A percentile compares a stretch with the other conserved stretches of the same genome.
Conservation (phyloP, 1,140 invertebrate species). For the Drosophila aff. region DNA sequence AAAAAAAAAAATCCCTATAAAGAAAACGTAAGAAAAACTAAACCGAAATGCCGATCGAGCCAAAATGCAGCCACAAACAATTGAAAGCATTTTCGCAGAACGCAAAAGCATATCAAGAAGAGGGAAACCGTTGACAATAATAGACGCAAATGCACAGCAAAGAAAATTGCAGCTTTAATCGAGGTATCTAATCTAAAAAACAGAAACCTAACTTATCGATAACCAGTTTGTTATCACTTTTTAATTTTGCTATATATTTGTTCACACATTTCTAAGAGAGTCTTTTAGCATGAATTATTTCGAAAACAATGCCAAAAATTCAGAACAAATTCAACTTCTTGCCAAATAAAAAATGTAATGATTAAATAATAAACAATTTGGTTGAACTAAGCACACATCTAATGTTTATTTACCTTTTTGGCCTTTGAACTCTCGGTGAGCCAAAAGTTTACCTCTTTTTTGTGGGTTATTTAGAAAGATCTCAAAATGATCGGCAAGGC, state of each 20-base stretch:
- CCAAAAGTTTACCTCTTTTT: constrained; percentile 3
- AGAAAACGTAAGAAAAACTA: constrained; percentile 14
- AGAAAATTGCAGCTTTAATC: not conserved
- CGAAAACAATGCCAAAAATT: no score
- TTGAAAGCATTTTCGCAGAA: constrained; percentile 69
- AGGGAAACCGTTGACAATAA: constrained; percentile 36
- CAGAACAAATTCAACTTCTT: not conserved
- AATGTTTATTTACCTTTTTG: constrained; percentile 1
- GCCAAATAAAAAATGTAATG: not conserved
- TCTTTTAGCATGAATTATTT: no score
- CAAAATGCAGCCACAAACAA: constrained; percentile 68
- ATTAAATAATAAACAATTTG: not conserved
- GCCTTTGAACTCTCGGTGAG: not conserved
- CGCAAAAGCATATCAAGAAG: constrained; percentile 34
- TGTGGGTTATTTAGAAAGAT: constrained; percentile 21
- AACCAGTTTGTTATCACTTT: no score
- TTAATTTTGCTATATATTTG: no score
- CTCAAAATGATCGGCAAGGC: constrained; percentile 6
- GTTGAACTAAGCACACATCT: not conserved
- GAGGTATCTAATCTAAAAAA: no score
- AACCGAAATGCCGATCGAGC: constrained; percentile 37
- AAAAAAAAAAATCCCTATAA: not conserved
- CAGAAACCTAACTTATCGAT: no score
- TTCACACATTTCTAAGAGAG: no score
- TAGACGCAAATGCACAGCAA: constrained; percentile 1